Evolutionary conservation across 2,888 invertebrate genomes (phyloP).

Genomic region (Anoncus sp.): DNA sequence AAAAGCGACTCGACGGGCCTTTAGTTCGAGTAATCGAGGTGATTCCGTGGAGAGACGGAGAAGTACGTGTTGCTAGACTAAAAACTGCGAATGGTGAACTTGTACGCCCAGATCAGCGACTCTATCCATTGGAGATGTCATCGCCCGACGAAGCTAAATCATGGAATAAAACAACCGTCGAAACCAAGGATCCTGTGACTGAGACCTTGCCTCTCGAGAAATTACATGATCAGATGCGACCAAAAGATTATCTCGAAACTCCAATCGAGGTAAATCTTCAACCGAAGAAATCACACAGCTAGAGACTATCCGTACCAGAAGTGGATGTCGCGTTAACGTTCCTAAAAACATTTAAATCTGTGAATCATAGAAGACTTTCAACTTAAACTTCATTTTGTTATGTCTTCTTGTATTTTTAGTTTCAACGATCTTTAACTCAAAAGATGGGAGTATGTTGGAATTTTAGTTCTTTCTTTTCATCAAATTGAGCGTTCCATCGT

Average conservation of each 20-base stretch:
- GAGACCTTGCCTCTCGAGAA: no score
- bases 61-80: conserved; percentile 45
- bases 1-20: conserved; percentile 52
- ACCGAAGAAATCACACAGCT: no score
- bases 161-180: background rate
- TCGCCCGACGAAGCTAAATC: background rate
- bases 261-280: no score
- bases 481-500: no score
- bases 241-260: no score
- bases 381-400: no score
- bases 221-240: no score
- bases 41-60: conserved; percentile 40
- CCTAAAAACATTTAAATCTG: no score
- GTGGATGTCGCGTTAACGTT: no score
- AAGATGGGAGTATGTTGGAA: background rate
- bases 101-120: conserved; percentile 45
- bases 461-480: background rate
- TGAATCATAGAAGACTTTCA: no score
- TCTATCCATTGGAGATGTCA: conserved; percentile 51
- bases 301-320: no score
- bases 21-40: conserved; percentile 43
- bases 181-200: background rate
- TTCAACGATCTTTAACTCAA: background rate
- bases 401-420: background rate
- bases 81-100: conserved; percentile 42